Evolutionary conservation across 2,797 vertebrate species (phyloP), one percentile per base, ranked within the genome.

Genomic region (Ptychadena robeensis): DNA sequence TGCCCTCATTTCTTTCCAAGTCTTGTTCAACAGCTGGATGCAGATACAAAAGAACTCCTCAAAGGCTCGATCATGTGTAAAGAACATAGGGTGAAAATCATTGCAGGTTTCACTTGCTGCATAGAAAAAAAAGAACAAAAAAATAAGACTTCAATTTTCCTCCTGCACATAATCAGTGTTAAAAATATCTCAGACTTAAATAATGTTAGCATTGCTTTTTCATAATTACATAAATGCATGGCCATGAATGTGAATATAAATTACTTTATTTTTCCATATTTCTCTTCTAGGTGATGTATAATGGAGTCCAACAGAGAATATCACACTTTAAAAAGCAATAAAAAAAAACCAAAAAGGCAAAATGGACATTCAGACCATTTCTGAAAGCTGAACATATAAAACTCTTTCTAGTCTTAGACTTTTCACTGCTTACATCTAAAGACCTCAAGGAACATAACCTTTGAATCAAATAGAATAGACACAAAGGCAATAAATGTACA

Each of bases 1-100:
- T 79, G 98, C 98, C 86, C 98, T 96, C 98, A 99, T 99, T 90
- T 99, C 98, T 89, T 99, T 99, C 97, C 97, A 99, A 37, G 97
- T 99, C 91, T 99, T 99, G 93, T 99, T 99, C 88, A 99, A 94
- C 86, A 99, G 95, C 88, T 99, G 98, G 89, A 99, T 99, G 90
- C 97, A 98, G 93, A 96, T 97, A 92, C 98, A 99, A 94, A 99
- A 99, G 89, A 98, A 98, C 86, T 99, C 98, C 88, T 96, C 97
- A 22, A 99, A 97, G 0, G 96, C 95, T 87, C 94, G 95, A 88
- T 99, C 98, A 6, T 99, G 96, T 86, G 96, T 98, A 94, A 99
- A 99, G 94, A 99, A 99, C 98, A 99, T 99, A 48, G 98, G 97
- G 82, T 98, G 97, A 93, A 98, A 99, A 89, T 99, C 97, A 9